Conservation (phyloP, 1,140 invertebrate genomes). For the Trialeurodes vaporariorum region DNA sequence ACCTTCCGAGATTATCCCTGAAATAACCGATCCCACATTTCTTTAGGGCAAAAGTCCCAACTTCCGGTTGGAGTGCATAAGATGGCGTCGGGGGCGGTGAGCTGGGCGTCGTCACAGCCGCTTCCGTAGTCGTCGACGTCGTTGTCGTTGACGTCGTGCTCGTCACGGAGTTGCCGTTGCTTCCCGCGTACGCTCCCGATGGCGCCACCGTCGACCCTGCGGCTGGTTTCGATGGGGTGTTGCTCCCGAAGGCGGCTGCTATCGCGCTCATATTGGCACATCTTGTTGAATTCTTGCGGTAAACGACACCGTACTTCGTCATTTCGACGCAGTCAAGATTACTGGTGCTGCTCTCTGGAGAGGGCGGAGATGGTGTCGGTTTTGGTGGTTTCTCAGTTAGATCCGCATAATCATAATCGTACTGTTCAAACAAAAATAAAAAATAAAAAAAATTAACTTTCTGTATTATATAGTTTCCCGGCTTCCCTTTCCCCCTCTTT, state of each 20-base stretch:
- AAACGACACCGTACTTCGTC: not conserved
- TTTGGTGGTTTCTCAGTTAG: constrained; percentile 35
- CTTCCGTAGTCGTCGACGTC: not conserved
- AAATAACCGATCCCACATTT: constrained; percentile 27
- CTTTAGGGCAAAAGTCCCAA: constrained; percentile 15
- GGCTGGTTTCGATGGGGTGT: not conserved
- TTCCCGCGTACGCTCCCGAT: not conserved
- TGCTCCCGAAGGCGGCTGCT: constrained; percentile 7
- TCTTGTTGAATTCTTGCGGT: not conserved
- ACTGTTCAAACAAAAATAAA: constrained; percentile 26
- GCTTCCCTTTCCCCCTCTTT: too few species aligned
- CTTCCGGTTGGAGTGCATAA: constrained; percentile 1
- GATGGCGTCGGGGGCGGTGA: not conserved
- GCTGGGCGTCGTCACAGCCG: not conserved
- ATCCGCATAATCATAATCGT: constrained; percentile 39
- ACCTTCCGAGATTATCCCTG: constrained; percentile 24
- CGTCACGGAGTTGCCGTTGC: constrained; percentile 2
- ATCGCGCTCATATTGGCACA: constrained; percentile 16
- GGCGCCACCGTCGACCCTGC: not conserved
- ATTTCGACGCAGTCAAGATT: not conserved
- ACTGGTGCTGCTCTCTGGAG: constrained; percentile 11
- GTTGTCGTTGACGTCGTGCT: too few species aligned
- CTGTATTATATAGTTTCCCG: too few species aligned
- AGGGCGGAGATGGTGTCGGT: constrained; percentile 16
- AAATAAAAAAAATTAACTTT: too few species aligned